Evolutionary conservation across 2,113 vertebrate genomes (phyloP).

Genomic region (Mormyrus lacerda): DNA sequence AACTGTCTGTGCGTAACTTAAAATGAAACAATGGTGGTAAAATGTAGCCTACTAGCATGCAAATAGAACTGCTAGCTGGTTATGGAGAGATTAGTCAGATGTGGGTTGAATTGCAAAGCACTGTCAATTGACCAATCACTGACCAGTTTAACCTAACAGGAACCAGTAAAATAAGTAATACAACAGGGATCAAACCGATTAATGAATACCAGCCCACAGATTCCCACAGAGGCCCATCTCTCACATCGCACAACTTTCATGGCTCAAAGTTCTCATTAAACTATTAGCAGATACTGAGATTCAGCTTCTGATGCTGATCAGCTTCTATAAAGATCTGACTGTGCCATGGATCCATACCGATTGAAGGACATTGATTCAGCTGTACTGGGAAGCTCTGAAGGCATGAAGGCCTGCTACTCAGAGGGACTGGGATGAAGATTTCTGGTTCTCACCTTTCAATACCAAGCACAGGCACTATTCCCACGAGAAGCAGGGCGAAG

Average conservation of each 20-base stretch:
- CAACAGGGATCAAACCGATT: background rate
- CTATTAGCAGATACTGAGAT: background rate
- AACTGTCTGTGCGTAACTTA: background rate
- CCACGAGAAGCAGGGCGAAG: slow-evolving; percentile 84
- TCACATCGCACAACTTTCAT: background rate
- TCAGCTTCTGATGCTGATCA: background rate
- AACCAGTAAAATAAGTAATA: background rate
- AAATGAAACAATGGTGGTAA: background rate
- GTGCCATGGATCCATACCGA: background rate
- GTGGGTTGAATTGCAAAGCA: background rate
- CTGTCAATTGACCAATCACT: background rate
- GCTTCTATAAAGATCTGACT: background rate
- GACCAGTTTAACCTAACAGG: background rate
- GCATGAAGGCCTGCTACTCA: background rate
- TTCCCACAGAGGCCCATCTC: background rate
- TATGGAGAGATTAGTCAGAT: background rate
- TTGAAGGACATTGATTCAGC: background rate
- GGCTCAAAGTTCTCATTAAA: background rate
- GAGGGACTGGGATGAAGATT: background rate
- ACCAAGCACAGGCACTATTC: slow-evolving; percentile 79
- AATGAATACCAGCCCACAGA: background rate
- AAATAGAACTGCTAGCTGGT: background rate
- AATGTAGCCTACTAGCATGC: background rate
- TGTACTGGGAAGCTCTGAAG: background rate
- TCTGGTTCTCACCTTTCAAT: slow-evolving; percentile 66